These are phyloP conservation scores for Lepisosteus oculatus DNA, from an alignment of 2,113 vertebrate genomes.

Conservation along the genomic window DNA sequence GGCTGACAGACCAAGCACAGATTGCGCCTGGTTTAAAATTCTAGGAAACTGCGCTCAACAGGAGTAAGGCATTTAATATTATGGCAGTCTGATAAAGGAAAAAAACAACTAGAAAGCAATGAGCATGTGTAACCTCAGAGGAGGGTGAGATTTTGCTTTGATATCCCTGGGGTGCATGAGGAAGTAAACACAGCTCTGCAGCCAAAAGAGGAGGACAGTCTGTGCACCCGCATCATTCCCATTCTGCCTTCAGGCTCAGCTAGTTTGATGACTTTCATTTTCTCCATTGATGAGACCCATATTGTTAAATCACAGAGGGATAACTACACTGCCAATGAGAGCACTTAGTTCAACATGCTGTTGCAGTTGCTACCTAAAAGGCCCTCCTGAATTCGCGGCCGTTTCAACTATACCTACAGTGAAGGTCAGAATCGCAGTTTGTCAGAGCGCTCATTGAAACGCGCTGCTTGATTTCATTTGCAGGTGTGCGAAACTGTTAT, in stretches of 20 bases:
- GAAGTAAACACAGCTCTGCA: neutral
- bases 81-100: too few relatives aligned
- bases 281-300: neutral
- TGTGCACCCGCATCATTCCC: neutral
- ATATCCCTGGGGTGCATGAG: neutral
- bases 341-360: neutral
- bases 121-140: too few relatives aligned
- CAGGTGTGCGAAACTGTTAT: too few relatives aligned
- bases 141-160: neutral
- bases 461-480: too few relatives aligned
- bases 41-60: too few relatives aligned
- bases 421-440: too few relatives aligned
- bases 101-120: too few relatives aligned
- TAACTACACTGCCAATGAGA: neutral
- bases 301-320: conserved; percentile 9
- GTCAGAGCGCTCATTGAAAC: too few relatives aligned
- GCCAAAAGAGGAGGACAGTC: neutral
- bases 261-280: conserved; percentile 2
- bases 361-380: neutral
- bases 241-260: neutral
- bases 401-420: neutral
- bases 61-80: too few relatives aligned
- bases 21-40: too few relatives aligned
- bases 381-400: neutral
- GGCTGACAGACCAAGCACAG: too few relatives aligned